These are phyloP conservation scores for Maccullochella peelii DNA, from an alignment of 2,113 vertebrate species.

Conservation along the genomic window DNA sequence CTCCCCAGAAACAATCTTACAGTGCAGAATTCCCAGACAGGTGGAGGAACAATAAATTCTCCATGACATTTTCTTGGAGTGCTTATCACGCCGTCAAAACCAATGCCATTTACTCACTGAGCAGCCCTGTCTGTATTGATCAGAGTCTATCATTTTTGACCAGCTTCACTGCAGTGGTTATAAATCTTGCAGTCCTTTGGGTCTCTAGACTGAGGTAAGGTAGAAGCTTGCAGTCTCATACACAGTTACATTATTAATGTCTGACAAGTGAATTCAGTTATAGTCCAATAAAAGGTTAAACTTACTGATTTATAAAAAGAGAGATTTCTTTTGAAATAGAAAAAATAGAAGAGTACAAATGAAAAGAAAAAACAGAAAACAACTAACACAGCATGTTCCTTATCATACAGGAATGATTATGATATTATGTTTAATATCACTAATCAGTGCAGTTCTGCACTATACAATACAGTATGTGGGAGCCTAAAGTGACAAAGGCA, in stretches of 20 bases:
- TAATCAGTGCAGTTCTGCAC: slow-evolving; percentile 28
- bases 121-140: slow-evolving; percentile 58
- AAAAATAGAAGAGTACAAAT: neutral
- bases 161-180: slow-evolving; percentile 54
- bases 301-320: neutral
- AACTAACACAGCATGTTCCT: slow-evolving; percentile 7
- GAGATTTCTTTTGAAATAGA: slow-evolving; percentile 16
- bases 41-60: slow-evolving; percentile 48
- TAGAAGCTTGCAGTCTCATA: slow-evolving; percentile 6
- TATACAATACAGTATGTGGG: slow-evolving; percentile 15
- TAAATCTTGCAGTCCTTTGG: slow-evolving; percentile 48
- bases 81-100: slow-evolving; percentile 51
- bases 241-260: neutral
- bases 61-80: slow-evolving; percentile 32
- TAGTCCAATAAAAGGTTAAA: neutral
- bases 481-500: slow-evolving; percentile 42
- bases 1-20: slow-evolving; percentile 8
- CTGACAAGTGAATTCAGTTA: neutral
- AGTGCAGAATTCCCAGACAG: slow-evolving; percentile 16
- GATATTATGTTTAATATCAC: slow-evolving; percentile 17
- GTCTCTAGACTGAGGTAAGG: neutral
- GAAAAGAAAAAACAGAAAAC: neutral
- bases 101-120: slow-evolving; percentile 43
- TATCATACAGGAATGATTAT: slow-evolving; percentile 18
- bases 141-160: slow-evolving; percentile 54